Percentiles rank a stretch among this genome's conserved stretches.
Conservation (phyloP, 2,797 vertebrate species). For the Erpetoichthys calabaricus region DNA sequence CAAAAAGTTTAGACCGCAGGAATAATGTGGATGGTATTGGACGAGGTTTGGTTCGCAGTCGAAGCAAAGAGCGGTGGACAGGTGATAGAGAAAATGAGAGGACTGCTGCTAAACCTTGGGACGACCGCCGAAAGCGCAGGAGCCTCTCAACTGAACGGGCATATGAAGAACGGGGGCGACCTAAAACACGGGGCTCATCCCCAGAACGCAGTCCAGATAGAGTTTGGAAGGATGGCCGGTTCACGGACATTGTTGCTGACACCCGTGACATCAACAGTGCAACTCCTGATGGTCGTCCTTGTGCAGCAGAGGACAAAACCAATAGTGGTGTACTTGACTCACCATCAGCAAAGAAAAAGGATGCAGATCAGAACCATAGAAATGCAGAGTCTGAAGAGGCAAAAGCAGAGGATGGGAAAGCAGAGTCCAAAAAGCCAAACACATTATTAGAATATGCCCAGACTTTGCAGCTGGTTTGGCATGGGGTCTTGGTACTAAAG, state of each 20-base stretch:
- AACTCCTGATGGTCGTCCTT: constrained; percentile 45
- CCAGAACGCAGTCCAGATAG: constrained; percentile 74
- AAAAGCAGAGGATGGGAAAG: constrained; percentile 48
- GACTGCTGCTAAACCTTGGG: constrained; percentile 44
- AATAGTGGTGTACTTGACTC: constrained; percentile 32
- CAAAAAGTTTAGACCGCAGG: constrained; percentile 65
- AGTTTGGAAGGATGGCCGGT: constrained; percentile 63
- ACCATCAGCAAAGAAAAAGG: constrained; percentile 48
- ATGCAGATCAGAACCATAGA: constrained; percentile 54
- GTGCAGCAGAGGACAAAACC: constrained; percentile 31
- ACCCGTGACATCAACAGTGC: constrained; percentile 50
- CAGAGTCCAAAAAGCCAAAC: constrained; percentile 45
- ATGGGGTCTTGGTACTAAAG: constrained; percentile 85
- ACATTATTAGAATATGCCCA: constrained; percentile 75
- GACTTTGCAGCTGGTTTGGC: constrained; percentile 72
- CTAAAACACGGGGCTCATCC: constrained; percentile 44
- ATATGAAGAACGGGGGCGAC: constrained; percentile 57
- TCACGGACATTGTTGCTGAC: constrained; percentile 60
- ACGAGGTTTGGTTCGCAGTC: constrained; percentile 53
- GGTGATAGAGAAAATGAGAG: constrained; percentile 57
- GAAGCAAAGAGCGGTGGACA: constrained; percentile 78
- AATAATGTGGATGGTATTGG: constrained; percentile 58
- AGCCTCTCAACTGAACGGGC: constrained; percentile 62
- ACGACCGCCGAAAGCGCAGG: constrained; percentile 64
- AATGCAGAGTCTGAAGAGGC: constrained; percentile 42